A percentile compares a stretch with the other conserved stretches of the same genome.
Evolutionary conservation across 2,888 invertebrate species (phyloP).

Genomic region (Mimachlamys varia): DNA sequence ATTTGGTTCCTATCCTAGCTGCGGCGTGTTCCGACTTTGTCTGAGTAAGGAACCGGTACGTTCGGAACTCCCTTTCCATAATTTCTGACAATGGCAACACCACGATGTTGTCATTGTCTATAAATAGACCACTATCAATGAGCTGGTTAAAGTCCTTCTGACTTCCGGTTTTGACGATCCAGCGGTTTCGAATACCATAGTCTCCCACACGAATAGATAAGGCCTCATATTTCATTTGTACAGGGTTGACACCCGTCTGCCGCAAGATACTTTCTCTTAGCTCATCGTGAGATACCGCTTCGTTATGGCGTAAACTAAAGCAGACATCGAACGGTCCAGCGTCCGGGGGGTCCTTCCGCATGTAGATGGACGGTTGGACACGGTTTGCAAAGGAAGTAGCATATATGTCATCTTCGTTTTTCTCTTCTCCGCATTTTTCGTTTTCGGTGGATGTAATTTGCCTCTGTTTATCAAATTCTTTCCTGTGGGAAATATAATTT

Average conservation of each 20-base stretch:
- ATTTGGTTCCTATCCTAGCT: background rate
- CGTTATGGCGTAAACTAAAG: slow-evolving; percentile 63
- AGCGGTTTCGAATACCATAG: slow-evolving; percentile 55
- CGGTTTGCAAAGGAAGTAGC: background rate
- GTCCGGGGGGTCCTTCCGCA: slow-evolving; percentile 52
- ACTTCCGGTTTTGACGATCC: slow-evolving; percentile 55
- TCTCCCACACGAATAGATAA: slow-evolving; percentile 55
- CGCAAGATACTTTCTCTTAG: slow-evolving; percentile 55
- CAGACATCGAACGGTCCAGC: slow-evolving; percentile 55
- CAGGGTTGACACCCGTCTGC: slow-evolving; percentile 51
- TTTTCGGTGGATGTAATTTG: background rate
- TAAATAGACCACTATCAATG: slow-evolving; percentile 53
- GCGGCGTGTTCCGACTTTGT: slow-evolving; percentile 37
- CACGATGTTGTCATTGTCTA: slow-evolving; percentile 57
- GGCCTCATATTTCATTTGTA: slow-evolving; percentile 57
- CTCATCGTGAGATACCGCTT: slow-evolving; percentile 56
- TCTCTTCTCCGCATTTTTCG: background rate
- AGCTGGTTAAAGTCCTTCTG: slow-evolving; percentile 51
- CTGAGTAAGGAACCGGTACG: slow-evolving; percentile 41
- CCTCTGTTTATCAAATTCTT: background rate
- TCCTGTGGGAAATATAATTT: background rate
- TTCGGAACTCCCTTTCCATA: slow-evolving; percentile 45
- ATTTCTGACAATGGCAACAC: slow-evolving; percentile 56
- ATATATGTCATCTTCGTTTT: background rate
- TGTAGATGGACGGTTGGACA: slow-evolving; percentile 52